Base-by-base conservation (phyloP, 2,797 vertebrate genomes). In the Triplophysa yarkandensis region DNA sequence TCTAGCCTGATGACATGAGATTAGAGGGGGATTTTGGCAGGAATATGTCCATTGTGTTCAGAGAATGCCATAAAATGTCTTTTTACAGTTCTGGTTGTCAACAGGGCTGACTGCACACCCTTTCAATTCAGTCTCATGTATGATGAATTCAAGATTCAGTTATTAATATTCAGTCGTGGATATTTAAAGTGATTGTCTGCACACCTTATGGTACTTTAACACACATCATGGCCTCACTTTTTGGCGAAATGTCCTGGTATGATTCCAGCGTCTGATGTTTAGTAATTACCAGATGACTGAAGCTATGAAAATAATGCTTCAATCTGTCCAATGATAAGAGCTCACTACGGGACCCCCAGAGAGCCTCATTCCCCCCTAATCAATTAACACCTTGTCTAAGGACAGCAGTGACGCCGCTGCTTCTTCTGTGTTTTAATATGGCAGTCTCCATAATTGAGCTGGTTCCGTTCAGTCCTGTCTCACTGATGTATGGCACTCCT, bases 311-410 rank as follows among this genome's bases (percentile, higher is more conserved):
- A 91, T 86, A 83, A 89, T 85, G 82, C 83, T 88, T 87, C 86
- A 85, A 87, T 87, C 85, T 54, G 60, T 88, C 85, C 89, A 89
- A 91, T 90, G 85, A 85, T 60, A 84, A 83, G 71, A 81, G 85
- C 89, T 88, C 81, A 85, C 85, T 87, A 87, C 85, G 83, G 60
- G 78, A 63, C 85, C 82, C 86, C 86, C 86, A 88, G 82, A 87
- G 83, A 71, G 65, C 86, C 83, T 75, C 76, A 81, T 88, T 87
- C 84, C 77, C 83, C 84, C 75, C 84, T 86, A 88, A 91, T 93
- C 89, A 93, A 89, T 91, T 92, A 91, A 85, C 90, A 90, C 90
- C 88, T 91, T 90, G 89, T 90, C 89, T 84, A 73, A 81, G 80
- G 83, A 84, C 19, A 41, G 74, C 23, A 65, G 83, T 72, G 82